Evolutionary conservation across 1,140 invertebrate species (phyloP).

Genomic region (Drosophila neocordata): DNA sequence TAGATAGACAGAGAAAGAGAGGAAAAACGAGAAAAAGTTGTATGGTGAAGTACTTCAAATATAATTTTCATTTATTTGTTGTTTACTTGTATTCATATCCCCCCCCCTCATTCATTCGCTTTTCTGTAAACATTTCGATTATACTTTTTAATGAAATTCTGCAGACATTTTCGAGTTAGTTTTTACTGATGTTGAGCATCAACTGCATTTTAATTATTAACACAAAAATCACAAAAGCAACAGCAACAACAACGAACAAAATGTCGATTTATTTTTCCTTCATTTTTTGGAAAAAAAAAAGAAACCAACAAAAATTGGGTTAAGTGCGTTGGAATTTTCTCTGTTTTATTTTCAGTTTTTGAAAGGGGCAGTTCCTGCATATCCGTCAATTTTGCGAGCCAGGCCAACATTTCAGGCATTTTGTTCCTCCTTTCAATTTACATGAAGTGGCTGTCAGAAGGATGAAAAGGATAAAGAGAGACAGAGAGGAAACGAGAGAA

Average conservation of each 20-base stretch:
- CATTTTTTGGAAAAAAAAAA: constrained; percentile 16
- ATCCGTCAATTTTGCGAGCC: constrained; percentile 34
- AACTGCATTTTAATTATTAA: constrained; percentile 77
- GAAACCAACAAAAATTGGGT: constrained; percentile 46
- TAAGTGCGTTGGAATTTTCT: constrained; percentile 52
- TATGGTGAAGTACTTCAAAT: constrained; percentile 49
- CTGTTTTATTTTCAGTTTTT: constrained; percentile 18
- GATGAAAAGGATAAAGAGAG: constrained; percentile 13
- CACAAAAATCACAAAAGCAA: constrained; percentile 38
- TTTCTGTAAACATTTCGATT: constrained; percentile 67
- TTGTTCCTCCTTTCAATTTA: constrained; percentile 44
- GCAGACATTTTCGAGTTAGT: constrained; percentile 44
- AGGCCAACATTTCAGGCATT: constrained; percentile 28
- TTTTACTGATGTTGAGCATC: constrained; percentile 47
- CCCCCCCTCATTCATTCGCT: neutral
- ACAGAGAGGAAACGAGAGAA: neutral
- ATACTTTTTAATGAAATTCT: constrained; percentile 78
- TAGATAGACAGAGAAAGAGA: neutral
- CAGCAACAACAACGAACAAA: constrained; percentile 34
- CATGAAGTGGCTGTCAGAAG: constrained; percentile 40
- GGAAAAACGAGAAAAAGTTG: constrained; percentile 13
- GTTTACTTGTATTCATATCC: constrained; percentile 11
- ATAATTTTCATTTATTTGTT: constrained; percentile 44
- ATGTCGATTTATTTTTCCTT: constrained; percentile 36
- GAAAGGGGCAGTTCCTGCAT: constrained; percentile 36